Evolutionary conservation across 1,140 invertebrate species (phyloP).

Genomic region (Brachionus rubens): DNA sequence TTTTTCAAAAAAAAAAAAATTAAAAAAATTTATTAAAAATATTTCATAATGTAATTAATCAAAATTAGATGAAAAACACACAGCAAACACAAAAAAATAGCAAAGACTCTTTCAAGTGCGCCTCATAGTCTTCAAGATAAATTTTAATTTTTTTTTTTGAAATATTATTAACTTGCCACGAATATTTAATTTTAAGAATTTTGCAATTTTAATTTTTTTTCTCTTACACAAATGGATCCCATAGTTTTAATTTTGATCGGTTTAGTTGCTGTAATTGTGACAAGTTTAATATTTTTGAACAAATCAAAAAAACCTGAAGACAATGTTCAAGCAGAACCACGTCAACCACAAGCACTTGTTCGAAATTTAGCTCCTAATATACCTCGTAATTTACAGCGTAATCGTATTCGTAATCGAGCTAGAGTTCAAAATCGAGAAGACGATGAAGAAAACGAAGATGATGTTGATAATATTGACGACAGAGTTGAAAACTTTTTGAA

Average conservation of each 20-base stretch:
- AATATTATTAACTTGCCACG: slow-evolving; percentile 32
- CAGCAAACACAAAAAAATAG: neutral
- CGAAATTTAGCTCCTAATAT: neutral
- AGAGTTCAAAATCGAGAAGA: neutral
- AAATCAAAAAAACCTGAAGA: neutral
- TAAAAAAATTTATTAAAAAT: neutral
- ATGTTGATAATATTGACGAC: neutral
- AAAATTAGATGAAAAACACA: no score
- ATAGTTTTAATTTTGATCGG: slow-evolving; percentile 3
- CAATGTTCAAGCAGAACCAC: neutral
- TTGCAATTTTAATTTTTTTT: no score
- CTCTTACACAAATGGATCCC: neutral
- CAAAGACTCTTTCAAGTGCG: neutral
- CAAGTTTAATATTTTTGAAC: slow-evolving; percentile 26
- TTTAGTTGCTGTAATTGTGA: neutral
- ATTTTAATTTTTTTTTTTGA: neutral
- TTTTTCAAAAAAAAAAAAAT: neutral
- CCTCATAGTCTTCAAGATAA: neutral
- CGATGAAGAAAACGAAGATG: slow-evolving; percentile 6
- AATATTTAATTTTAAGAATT: slow-evolving; percentile 7
- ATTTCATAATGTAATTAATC: neutral
- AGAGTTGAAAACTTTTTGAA: slow-evolving; percentile 32
- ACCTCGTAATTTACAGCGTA: slow-evolving; percentile 29
- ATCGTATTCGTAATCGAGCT: neutral
- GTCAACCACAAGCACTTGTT: neutral